phyloP scores from a whole-genome alignment of 2,113 vertebrate genomes.

The Centropus bengalensis region DNA sequence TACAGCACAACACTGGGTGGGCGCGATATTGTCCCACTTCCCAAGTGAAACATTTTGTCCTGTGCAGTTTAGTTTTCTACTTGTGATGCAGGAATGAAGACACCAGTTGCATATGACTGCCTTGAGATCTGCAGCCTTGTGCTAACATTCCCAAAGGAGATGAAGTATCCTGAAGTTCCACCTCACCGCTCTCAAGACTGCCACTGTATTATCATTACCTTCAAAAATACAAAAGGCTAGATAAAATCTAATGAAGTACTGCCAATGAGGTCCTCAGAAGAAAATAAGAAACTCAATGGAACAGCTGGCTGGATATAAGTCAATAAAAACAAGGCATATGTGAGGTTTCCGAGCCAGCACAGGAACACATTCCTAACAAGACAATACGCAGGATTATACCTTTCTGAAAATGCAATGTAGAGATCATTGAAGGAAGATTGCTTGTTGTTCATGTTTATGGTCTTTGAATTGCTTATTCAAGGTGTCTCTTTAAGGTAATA shows the following conservation, averaged over 20 bases:
- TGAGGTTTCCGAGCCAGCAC: slow-evolving; percentile 12
- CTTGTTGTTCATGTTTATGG: background rate
- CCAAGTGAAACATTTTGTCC: background rate
- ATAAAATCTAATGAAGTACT: background rate
- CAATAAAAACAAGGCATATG: background rate
- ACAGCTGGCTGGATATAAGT: slow-evolving; percentile 3
- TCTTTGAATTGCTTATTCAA: background rate
- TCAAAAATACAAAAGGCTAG: background rate
- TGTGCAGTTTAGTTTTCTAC: background rate
- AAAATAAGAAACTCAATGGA: background rate
- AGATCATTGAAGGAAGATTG: background rate
- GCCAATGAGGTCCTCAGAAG: background rate
- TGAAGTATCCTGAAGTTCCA: background rate
- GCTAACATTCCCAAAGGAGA: background rate
- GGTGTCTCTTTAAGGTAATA: background rate
- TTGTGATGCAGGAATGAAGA: background rate
- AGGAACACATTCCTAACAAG: background rate
- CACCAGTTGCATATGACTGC: fast-evolving
- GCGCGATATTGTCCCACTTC: background rate
- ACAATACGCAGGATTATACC: background rate
- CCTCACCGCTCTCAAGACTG: background rate
- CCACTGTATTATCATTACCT: background rate
- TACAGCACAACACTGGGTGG: background rate
- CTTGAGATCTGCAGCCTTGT: background rate
- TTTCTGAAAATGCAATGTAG: background rate